Base-by-base conservation (phyloP, 2,113 vertebrate species). In the Diphyllodes magnificus region DNA sequence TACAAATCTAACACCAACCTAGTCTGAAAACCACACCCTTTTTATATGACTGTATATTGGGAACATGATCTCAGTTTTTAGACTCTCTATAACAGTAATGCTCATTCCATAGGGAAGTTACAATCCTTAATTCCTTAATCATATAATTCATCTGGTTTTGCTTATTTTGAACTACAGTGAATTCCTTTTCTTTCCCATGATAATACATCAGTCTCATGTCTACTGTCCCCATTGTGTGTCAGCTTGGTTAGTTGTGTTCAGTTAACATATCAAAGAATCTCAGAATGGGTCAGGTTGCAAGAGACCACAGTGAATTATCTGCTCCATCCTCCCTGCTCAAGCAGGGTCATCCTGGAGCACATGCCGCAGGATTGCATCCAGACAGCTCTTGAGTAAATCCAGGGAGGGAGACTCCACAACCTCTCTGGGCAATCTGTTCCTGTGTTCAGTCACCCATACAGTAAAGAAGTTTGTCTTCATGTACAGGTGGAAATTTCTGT, bases 381-480 rank as follows among this genome's bases (percentile, higher is more conserved):
- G 15, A 5, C 37, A 35, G 12, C 30, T 80, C 42, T 19, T 50
- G 25, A 28, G 20, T 37, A 33, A 50, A 23, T 64, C 50, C 12
- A 33, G 10, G 23, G 27, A 57, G 17, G 31, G 3, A 44, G 22
- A 44, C 18, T 72, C 31, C 25, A 23, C 25, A 42, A 15, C 50
- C 23, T 27, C 47, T 37, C 57, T 33, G 33, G 47, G 9, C 16
- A 79, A 25, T 63, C 47, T 57, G 6, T 23, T 19, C 35, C 42
- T 0, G 0, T 50, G 42, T 35, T 22, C 51, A 47, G 14, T 57
- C 50, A 31, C 6, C 40, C 4, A 2, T 17, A 27, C 12, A 28
- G 22, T 33, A 44, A 50, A 60, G 27, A 28, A 33, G 8, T 31
- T 72, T 27, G 27, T 57, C 50, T 25, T 50, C 2, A 0, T 50